A percentile compares a stretch with the other conserved stretches of the same genome.
phyloP scores from a whole-genome alignment of 2,888 invertebrate genomes.

The Rosalia funebris region DNA sequence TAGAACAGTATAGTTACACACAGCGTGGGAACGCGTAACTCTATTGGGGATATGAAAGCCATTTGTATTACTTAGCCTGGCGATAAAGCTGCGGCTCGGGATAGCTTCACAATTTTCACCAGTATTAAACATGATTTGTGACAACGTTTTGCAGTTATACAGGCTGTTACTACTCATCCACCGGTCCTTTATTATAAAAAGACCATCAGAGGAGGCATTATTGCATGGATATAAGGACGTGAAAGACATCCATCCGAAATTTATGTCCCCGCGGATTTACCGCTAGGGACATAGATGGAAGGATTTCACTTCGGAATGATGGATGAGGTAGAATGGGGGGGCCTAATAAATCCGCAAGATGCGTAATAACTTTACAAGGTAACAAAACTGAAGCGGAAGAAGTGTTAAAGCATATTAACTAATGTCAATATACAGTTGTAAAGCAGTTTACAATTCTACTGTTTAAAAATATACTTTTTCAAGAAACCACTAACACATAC shows the following conservation, averaged over 20 bases:
- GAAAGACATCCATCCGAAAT: slow-evolving; percentile 4
- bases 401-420: no score
- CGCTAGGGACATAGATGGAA: neutral
- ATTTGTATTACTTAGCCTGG: slow-evolving; percentile 68
- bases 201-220: slow-evolving; percentile 7
- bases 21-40: slow-evolving; percentile 46
- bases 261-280: neutral
- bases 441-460: no score
- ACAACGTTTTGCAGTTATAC: slow-evolving; percentile 56
- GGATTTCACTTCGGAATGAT: no score
- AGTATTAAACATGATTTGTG: slow-evolving; percentile 65
- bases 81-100: slow-evolving; percentile 66
- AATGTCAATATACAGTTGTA: no score
- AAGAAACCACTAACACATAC: no score
- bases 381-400: no score
- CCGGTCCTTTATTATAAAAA: slow-evolving; percentile 22
- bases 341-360: no score
- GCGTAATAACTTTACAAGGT: no score
- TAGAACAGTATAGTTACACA: slow-evolving; percentile 31
- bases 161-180: slow-evolving; percentile 55
- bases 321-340: no score
- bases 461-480: no score
- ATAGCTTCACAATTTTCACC: slow-evolving; percentile 64
- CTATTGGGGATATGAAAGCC: slow-evolving; percentile 61
- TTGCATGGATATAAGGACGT: slow-evolving; percentile 5